Conservation (phyloP, 2,888 invertebrate genomes). For the Ophioninae sp. region DNA sequence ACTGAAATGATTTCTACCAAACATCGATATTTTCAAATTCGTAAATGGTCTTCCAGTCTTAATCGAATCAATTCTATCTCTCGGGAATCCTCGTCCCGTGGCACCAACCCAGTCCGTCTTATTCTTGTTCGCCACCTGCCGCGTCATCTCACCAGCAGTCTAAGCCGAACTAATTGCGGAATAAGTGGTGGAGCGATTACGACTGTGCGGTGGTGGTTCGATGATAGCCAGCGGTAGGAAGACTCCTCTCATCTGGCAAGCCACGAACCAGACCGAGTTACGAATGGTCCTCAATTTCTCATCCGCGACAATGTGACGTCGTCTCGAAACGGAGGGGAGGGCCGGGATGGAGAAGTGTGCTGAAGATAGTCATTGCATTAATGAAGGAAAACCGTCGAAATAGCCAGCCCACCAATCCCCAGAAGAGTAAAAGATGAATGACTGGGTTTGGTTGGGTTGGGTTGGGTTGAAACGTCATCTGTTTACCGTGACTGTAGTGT, state of each 20-base stretch:
- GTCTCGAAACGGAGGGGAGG: background rate
- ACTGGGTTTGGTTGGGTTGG: background rate
- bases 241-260: background rate
- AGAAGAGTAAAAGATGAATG: background rate
- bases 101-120: background rate
- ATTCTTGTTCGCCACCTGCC: background rate
- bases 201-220: background rate
- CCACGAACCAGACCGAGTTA: background rate
- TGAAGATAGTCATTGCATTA: constrained; percentile 24
- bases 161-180: background rate
- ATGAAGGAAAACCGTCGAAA: constrained; percentile 36
- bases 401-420: background rate
- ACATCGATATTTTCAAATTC: too few relatives aligned
- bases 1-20: too few relatives aligned
- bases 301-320: background rate
- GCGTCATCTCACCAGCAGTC: background rate
- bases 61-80: background rate
- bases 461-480: constrained; percentile 13
- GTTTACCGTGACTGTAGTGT: constrained; percentile 39
- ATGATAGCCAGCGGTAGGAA: background rate
- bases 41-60: too few relatives aligned
- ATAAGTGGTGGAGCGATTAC: background rate
- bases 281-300: background rate
- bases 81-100: background rate
- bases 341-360: background rate